Evolutionary conservation across 2,113 vertebrate species (phyloP), one percentile per base, ranked within the genome.

Genomic region (Megaceryle torquata): DNA sequence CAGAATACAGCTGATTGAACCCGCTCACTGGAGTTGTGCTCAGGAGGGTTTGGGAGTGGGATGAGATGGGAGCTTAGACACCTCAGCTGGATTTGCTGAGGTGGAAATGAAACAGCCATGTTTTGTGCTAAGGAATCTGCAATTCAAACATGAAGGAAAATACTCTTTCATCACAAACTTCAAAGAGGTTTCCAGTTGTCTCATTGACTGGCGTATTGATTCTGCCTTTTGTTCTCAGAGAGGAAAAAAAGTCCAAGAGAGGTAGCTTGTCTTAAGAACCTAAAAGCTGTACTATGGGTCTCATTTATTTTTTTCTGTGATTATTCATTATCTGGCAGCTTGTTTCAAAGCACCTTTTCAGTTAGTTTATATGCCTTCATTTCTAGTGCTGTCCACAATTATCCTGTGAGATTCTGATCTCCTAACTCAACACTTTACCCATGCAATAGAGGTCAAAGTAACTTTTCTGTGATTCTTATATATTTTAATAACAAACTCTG

Each of bases 101-200:
- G 54, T 95, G 54, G 86, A 91, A 88, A 31, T 60, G 70, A 82
- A 70, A n/a, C 51, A 75, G 53, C 33, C 25, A 54, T 78, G 13
- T 63, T 94, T 81, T 82, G 44, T 84, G 46, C 67, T 54, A 82
- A 93, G 67, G 93, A 95, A 95, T 90, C 76, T 92, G 80, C 88
- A 94, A 89, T 82, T 96, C 88, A 80, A 95, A 88, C 74, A 93
- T 83, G 78, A 93, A 78, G 64, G 24, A 88, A 94, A 86, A 94
- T 88, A 95, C 88, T 86, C 88, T 96, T 96, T 94, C 65, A 95
- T 94, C 91, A 31, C 43, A 39, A 50, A 64, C 90, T 94, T 96
- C 90, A 88, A 96, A 96, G 82, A 60, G 2, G 44, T 88, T 93
- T 95, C 72, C 69, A 95, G 84, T 63, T 75, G 82, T 74, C 76